Percentiles rank a stretch among this genome's conserved stretches.
Evolutionary conservation across 2,888 invertebrate species (phyloP).

Genomic region (Caradrina kadenii): DNA sequence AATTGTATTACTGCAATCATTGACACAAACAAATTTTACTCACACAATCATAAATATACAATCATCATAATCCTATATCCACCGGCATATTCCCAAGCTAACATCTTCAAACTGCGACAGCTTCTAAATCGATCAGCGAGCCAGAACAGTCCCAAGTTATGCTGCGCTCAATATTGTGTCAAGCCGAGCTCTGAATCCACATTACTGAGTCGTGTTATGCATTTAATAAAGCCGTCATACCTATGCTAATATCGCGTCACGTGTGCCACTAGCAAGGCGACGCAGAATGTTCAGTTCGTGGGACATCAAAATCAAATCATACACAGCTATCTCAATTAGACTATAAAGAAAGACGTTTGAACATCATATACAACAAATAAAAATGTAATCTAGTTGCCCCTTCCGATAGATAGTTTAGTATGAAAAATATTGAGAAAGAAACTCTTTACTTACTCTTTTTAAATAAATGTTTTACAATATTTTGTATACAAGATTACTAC

Average conservation of each 20-base stretch:
- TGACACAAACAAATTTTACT: too few species aligned
- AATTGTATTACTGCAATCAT: too few species aligned
- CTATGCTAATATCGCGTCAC: constrained; percentile 57
- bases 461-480: too few species aligned
- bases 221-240: constrained; percentile 65
- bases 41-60: background rate
- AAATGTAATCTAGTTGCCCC: too few species aligned
- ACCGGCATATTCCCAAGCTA: background rate
- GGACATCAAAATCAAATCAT: background rate
- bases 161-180: constrained; percentile 57
- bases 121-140: constrained; percentile 44
- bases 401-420: too few species aligned
- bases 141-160: constrained; percentile 38
- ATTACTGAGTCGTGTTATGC: constrained; percentile 61
- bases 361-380: too few species aligned
- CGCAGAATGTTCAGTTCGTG: constrained; percentile 19
- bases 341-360: too few species aligned
- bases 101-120: constrained; percentile 15
- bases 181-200: constrained; percentile 47
- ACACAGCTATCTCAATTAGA: too few species aligned
- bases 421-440: too few species aligned
- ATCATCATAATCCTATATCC: background rate
- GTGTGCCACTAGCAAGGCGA: constrained; percentile 9
- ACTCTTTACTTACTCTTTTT: too few species aligned
- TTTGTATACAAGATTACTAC: too few species aligned